phyloP scores from a whole-genome alignment of 1,140 invertebrate species.

The Geopemphigus sp. region DNA sequence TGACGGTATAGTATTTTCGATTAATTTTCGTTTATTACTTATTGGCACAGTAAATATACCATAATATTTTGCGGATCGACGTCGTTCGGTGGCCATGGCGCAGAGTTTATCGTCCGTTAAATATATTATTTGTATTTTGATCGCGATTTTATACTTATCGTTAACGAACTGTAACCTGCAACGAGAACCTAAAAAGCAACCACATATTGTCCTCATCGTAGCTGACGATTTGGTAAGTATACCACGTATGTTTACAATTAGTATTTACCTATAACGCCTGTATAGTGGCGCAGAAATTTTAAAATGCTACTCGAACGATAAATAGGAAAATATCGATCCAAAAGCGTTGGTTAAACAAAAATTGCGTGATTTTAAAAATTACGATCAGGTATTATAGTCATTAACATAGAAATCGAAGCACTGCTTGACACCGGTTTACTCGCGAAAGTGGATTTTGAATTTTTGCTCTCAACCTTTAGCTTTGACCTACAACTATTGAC shows the following conservation, averaged over 20 bases:
- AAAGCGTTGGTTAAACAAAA: too few species aligned
- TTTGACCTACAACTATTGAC: too few species aligned
- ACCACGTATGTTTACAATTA: neutral
- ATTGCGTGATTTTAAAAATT: too few species aligned
- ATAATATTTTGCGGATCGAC: neutral
- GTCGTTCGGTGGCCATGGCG: neutral
- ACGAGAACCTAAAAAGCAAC: conserved; percentile 52
- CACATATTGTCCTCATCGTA: conserved; percentile 63
- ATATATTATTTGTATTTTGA: neutral
- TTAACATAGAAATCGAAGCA: too few species aligned
- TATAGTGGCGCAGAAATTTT: too few species aligned
- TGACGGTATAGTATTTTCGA: neutral
- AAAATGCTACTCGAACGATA: too few species aligned
- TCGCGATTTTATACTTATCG: neutral
- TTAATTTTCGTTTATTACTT: neutral
- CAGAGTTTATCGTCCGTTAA: neutral
- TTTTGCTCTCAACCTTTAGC: too few species aligned
- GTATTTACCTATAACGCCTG: too few species aligned
- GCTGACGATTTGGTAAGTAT: conserved; percentile 62
- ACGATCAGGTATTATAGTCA: too few species aligned
- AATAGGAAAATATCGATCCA: too few species aligned
- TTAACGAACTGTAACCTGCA: neutral
- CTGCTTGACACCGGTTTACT: too few species aligned
- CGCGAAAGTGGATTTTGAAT: too few species aligned
- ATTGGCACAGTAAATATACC: neutral